Base-by-base conservation (phyloP, 2,888 invertebrate genomes). In the Sinhomidia bicolor region DNA sequence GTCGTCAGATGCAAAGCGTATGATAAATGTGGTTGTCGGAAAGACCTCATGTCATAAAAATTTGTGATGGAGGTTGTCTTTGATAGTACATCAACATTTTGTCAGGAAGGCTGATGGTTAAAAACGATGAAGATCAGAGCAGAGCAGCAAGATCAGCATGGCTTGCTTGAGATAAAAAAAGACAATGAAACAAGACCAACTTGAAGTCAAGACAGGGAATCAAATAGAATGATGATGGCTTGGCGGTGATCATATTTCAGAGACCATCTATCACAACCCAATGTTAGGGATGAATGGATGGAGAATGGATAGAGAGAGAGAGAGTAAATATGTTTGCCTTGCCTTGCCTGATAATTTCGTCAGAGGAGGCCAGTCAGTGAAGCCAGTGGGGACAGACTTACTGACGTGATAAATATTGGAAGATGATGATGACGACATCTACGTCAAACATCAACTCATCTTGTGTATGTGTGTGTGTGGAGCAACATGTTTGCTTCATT, bases 391-490 rank as follows among this genome's bases (percentile, higher is more conserved):
- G 68, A 80, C 54, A 88, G 83, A 88, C 88, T 78, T 54, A 57
- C 65, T 88, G 88, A 78, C 83, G 44, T 9, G 60, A 57, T 51
- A 29, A 54, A 54, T 51, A 57, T 86, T 62, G n/a, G 26, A 78
- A 54, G 78, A 82, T 88, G 26, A 78, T 36, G 78, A 82, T 88
- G 87, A 88, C 87, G 60, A n/a, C 87, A 87, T 76, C 57, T 7
- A 51, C 36, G n/a, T n/a, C 78, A 57, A 74, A 51, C 78, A 32
- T 0, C 47, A 26, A 23, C n/a, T 29, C 17, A 68, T 68, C 41
- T 1, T n/a, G n/a, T 23, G 6, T 23, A 1, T 68, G 65, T 68
- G 20, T 29, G 62, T 36, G 47, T 14, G 14, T 47, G 47, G 47
- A 29, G 68, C 68, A 71, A 44, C 71, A 71, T 12, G 17, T n/a